Evolutionary conservation across 2,888 invertebrate species (phyloP).

Genomic region (Andrena bucephala): DNA sequence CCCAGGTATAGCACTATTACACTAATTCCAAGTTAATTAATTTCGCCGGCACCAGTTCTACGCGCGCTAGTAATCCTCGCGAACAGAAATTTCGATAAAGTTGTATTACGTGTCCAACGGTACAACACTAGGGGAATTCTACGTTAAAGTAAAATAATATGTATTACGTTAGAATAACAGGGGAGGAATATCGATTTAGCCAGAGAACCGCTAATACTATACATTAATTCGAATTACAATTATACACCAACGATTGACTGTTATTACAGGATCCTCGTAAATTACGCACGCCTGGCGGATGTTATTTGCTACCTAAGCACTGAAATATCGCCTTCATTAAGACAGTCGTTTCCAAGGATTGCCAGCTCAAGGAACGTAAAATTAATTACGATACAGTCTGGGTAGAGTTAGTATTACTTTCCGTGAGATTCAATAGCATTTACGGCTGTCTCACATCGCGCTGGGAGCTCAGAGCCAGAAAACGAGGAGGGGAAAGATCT

Average conservation of each 20-base stretch:
- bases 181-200: not conserved
- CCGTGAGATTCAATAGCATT: constrained; percentile 22
- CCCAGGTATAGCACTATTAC: not conserved
- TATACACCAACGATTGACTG: constrained; percentile 33
- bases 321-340: constrained; percentile 56
- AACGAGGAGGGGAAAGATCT: not conserved
- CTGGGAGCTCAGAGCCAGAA: constrained; percentile 5
- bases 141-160: constrained; percentile 1
- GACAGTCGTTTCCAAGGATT: constrained; percentile 44
- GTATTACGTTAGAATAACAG: constrained; percentile 9
- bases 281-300: constrained; percentile 29
- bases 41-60: not conserved
- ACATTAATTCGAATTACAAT: constrained; percentile 31
- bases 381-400: constrained; percentile 49
- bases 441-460: constrained; percentile 17
- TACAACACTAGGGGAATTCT: not conserved
- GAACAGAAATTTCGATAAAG: constrained; percentile 20
- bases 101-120: not conserved
- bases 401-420: constrained; percentile 22
- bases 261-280: constrained; percentile 39
- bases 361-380: constrained; percentile 41
- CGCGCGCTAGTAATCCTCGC: not conserved
- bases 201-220: not conserved
- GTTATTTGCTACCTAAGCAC: constrained; percentile 47
- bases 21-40: constrained; percentile 6